Evolutionary conservation across 2,888 invertebrate species (phyloP).

Genomic region (Temnothorax rugatulus): DNA sequence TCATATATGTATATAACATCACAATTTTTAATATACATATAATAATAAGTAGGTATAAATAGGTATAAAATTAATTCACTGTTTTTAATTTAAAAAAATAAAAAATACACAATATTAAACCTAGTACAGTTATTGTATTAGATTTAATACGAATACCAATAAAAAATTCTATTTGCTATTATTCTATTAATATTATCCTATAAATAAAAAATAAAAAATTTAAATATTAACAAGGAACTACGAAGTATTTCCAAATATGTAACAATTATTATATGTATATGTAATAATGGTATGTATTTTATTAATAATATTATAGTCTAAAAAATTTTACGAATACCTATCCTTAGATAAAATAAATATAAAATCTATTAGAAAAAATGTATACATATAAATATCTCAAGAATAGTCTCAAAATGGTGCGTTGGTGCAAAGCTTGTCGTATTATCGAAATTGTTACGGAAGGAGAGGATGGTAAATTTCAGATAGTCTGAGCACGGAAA

Average conservation of each 20-base stretch:
- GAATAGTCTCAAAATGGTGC: background rate
- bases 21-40: background rate
- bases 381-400: background rate
- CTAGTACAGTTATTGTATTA: no score
- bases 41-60: background rate
- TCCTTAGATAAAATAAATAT: background rate
- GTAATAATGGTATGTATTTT: background rate
- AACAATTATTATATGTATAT: background rate
- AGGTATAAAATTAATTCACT: background rate
- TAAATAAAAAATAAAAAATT: background rate
- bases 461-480: background rate
- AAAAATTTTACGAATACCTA: background rate
- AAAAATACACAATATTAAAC: no score
- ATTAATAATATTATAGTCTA: background rate
- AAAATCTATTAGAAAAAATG: no score
- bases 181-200: background rate
- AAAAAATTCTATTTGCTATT: background rate
- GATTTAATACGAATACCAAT: no score
- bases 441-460: constrained; percentile 65
- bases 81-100: no score
- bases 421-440: background rate
- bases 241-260: background rate
- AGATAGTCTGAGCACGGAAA: constrained; percentile 10
- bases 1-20: background rate
- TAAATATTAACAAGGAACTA: background rate